These are phyloP conservation scores for Volucella bombylans DNA, from an alignment of 2,888 invertebrate species.

Conservation along the genomic window DNA sequence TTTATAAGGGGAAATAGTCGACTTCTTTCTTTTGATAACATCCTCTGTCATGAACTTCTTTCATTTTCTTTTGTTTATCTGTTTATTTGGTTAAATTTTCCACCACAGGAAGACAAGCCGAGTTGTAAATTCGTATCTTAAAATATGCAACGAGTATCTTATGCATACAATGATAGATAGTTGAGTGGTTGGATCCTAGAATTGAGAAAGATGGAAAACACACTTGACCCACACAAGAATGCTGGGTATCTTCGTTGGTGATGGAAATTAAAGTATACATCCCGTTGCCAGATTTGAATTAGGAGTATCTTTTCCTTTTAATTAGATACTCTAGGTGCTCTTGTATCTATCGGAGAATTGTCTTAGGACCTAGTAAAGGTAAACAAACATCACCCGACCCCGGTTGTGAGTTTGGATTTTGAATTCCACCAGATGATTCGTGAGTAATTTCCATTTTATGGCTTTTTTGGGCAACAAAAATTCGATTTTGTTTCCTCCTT, in stretches of 20 bases:
- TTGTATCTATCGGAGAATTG: slow-evolving; percentile 2
- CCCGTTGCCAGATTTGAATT: slow-evolving; percentile 24
- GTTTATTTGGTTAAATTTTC: slow-evolving; percentile 65
- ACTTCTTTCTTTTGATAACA: slow-evolving; percentile 32
- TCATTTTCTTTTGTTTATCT: slow-evolving; percentile 11
- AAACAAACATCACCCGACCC: slow-evolving; percentile 30
- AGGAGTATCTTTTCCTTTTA: slow-evolving; percentile 22
- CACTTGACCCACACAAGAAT: slow-evolving; percentile 63
- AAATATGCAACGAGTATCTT: not conserved
- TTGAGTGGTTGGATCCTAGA: not conserved
- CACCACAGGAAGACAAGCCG: slow-evolving; percentile 52
- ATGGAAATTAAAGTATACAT: slow-evolving; percentile 36
- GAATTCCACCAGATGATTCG: slow-evolving; percentile 29
- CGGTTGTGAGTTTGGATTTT: slow-evolving; percentile 29
- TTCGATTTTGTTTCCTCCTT: slow-evolving; percentile 15
- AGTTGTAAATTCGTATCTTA: slow-evolving; percentile 1
- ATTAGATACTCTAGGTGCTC: slow-evolving; percentile 1
- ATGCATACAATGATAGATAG: not conserved
- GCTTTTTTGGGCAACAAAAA: slow-evolving; percentile 37
- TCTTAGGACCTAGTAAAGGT: slow-evolving; percentile 14
- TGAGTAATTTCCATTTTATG: slow-evolving; percentile 36
- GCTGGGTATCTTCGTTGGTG: not conserved
- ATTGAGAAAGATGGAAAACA: slow-evolving; percentile 18
- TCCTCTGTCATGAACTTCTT: slow-evolving; percentile 41
- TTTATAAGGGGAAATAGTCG: not conserved